phyloP scores from a whole-genome alignment of 2,113 vertebrate genomes.

The Aspiorhynchus laticeps region DNA sequence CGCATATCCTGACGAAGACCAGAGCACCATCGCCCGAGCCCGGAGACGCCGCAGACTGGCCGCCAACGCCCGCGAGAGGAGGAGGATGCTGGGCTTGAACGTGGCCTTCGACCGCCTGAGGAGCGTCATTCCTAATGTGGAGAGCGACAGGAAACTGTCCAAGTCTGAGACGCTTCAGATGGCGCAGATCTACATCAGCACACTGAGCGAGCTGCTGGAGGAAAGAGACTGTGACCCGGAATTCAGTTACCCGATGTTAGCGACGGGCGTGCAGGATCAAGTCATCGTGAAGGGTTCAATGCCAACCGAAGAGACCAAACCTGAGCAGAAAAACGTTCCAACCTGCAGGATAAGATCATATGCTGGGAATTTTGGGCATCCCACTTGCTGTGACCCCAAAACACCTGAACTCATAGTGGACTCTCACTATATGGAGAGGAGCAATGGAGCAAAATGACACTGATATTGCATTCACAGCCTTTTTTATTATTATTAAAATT shows the following conservation, averaged over 20 bases:
- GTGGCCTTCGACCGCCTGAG: constrained; percentile 82
- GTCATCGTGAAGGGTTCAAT: background rate
- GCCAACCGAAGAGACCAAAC: background rate
- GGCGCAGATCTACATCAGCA: constrained; percentile 83
- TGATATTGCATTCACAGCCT: background rate
- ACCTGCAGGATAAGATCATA: background rate
- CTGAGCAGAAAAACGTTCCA: background rate
- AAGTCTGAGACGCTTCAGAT: constrained; percentile 84
- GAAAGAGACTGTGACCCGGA: constrained; percentile 44
- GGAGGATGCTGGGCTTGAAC: constrained; percentile 81
- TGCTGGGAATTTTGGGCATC: constrained; percentile 21
- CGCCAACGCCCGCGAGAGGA: constrained; percentile 81
- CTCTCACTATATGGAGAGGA: constrained; percentile 55
- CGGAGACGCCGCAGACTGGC: constrained; percentile 76
- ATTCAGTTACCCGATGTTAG: background rate
- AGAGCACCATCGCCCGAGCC: constrained; percentile 56
- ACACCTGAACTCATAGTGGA: constrained; percentile 23
- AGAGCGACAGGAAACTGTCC: constrained; percentile 78
- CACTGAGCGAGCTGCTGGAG: constrained; percentile 75
- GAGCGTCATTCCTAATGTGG: constrained; percentile 80
- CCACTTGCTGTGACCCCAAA: constrained; percentile 31
- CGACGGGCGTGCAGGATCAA: background rate
- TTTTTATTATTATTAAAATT: background rate
- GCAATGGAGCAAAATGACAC: constrained; percentile 58
- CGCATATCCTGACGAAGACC: constrained; percentile 63